Evolutionary conservation across 2,888 invertebrate genomes (phyloP).

Genomic region (Hirtodrosophila trivittata): DNA sequence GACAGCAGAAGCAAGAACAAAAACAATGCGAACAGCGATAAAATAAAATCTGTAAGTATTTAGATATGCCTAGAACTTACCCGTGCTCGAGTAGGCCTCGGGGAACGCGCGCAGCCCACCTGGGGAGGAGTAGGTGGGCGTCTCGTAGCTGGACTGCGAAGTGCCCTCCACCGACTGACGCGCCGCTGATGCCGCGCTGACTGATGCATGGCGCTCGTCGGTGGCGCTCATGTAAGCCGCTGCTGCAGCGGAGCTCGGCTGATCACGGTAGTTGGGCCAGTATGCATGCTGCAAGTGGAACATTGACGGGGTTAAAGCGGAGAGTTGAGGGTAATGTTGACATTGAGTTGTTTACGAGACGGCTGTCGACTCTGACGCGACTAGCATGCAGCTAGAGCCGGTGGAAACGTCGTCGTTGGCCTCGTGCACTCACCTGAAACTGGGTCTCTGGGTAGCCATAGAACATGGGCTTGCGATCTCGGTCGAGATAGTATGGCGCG

Average conservation of each 20-base stretch:
- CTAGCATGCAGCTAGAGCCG: slow-evolving; percentile 19
- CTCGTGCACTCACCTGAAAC: slow-evolving; percentile 82
- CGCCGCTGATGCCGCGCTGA: slow-evolving; percentile 81
- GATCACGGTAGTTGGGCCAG: slow-evolving; percentile 84
- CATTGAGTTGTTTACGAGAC: slow-evolving; percentile 61
- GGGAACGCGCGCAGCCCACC: slow-evolving; percentile 83
- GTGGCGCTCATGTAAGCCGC: slow-evolving; percentile 82
- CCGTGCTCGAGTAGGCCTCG: slow-evolving; percentile 84
- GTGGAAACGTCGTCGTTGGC: slow-evolving; percentile 16
- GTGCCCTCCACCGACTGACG: slow-evolving; percentile 84
- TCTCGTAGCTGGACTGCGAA: slow-evolving; percentile 84
- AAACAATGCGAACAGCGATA: slow-evolving; percentile 21
- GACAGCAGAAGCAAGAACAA: slow-evolving; percentile 14
- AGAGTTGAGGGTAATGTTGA: slow-evolving; percentile 31
- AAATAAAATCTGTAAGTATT: slow-evolving; percentile 6
- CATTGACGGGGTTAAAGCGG: slow-evolving; percentile 4
- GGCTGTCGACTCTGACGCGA: slow-evolving; percentile 21
- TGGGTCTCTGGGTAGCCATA: slow-evolving; percentile 84
- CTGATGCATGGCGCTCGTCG: slow-evolving; percentile 83
- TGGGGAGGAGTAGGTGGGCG: slow-evolving; percentile 83
- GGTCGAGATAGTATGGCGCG: slow-evolving; percentile 83
- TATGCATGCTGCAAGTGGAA: slow-evolving; percentile 69
- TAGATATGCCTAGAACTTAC: slow-evolving; percentile 64
- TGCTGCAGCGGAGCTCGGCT: slow-evolving; percentile 80
- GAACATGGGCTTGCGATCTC: slow-evolving; percentile 84